Conservation (phyloP, 2,797 vertebrate species). For the Pseudochirops cupreus region DNA sequence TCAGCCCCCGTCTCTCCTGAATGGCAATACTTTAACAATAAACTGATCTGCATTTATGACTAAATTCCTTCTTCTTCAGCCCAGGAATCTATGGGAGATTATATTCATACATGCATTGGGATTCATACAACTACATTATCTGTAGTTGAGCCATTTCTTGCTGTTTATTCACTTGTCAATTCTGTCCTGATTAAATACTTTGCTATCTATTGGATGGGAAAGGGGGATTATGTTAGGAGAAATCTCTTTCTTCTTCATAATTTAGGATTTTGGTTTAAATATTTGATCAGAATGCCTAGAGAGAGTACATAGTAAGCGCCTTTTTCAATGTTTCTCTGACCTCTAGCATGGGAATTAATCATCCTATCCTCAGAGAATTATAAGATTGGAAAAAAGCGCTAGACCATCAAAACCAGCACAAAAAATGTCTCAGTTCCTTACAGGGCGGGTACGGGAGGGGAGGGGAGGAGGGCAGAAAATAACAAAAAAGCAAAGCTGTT, state of each 20-base stretch:
- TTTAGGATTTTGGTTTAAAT: not conserved
- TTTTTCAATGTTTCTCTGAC: not conserved
- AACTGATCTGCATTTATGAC: not conserved
- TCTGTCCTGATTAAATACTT: not conserved
- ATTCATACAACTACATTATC: not conserved
- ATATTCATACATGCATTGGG: not conserved
- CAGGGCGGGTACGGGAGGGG: not conserved
- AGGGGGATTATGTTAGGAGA: not conserved
- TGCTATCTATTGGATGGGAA: not conserved
- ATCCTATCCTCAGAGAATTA: not conserved
- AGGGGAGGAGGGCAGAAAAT: not conserved
- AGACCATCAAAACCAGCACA: not conserved
- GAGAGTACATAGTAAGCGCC: not conserved
- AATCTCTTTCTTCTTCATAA: not conserved
- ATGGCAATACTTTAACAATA: not conserved
- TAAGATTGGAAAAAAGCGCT: too few species aligned
- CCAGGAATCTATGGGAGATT: not conserved
- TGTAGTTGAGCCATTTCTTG: not conserved
- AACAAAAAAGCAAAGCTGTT: slow-evolving; percentile 53
- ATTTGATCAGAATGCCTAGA: too few species aligned
- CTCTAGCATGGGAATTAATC: not conserved
- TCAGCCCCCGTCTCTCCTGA: not conserved
- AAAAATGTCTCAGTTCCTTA: not conserved
- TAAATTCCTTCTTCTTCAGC: not conserved
- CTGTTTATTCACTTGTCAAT: not conserved